Percentiles rank a stretch among this genome's conserved stretches.
phyloP scores from a whole-genome alignment of 2,888 invertebrate species.

The Agrochola litura region DNA sequence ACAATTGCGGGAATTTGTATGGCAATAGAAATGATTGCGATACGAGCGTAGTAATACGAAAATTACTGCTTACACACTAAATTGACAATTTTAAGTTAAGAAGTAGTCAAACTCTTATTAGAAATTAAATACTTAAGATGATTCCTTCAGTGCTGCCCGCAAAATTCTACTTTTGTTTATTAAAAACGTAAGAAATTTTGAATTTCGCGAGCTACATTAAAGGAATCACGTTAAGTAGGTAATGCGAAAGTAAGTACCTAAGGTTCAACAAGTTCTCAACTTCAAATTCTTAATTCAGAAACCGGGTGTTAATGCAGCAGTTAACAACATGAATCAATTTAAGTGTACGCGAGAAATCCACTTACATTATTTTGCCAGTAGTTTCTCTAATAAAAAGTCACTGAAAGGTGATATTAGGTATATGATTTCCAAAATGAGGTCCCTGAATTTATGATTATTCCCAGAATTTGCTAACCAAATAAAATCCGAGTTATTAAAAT shows the following conservation, averaged over 20 bases:
- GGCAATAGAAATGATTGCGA: background rate
- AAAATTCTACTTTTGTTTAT: background rate
- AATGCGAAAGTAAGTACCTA: background rate
- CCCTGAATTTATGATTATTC: background rate
- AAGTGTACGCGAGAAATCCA: background rate
- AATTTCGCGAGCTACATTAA: background rate
- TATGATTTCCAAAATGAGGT: background rate
- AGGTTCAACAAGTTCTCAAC: background rate
- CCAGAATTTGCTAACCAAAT: background rate
- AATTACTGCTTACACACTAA: background rate
- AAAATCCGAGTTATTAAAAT: slow-evolving; percentile 1
- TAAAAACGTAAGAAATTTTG: background rate
- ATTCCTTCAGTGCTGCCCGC: background rate
- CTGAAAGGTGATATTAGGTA: background rate
- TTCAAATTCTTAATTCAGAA: background rate
- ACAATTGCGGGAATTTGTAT: background rate
- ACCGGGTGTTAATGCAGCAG: background rate
- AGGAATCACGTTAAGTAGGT: background rate
- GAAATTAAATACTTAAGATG: background rate
- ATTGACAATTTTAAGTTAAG: background rate
- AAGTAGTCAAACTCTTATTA: background rate
- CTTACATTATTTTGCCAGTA: background rate
- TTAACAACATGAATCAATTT: background rate
- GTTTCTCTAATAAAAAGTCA: background rate
- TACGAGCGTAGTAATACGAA: background rate